phyloP scores from a whole-genome alignment of 2,888 invertebrate genomes.

The Chesias legatella region DNA sequence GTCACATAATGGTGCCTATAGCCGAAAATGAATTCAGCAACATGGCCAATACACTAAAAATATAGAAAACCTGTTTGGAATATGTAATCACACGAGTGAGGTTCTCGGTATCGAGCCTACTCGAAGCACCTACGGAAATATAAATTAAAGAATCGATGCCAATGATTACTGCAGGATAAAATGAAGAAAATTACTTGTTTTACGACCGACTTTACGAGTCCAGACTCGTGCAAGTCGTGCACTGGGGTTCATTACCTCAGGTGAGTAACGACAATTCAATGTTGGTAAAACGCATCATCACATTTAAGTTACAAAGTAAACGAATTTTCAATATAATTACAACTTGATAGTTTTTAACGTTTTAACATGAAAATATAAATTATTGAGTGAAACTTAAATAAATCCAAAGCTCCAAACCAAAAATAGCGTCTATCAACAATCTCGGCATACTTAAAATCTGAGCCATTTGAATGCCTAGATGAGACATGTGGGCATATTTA shows the following conservation, averaged over 20 bases:
- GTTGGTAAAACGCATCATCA: slow-evolving; percentile 1
- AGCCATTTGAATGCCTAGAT: slow-evolving; percentile 34
- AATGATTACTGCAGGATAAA: slow-evolving; percentile 23
- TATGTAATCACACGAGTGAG: slow-evolving; percentile 24
- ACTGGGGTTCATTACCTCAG: slow-evolving; percentile 14
- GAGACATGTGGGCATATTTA: slow-evolving; percentile 55
- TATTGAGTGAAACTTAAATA: no score
- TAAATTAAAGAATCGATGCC: slow-evolving; percentile 30
- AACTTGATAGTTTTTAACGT: background rate
- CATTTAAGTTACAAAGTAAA: no score
- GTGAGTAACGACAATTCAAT: slow-evolving; percentile 4
- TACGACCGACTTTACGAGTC: slow-evolving; percentile 17
- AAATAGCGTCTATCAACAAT: slow-evolving; percentile 1
- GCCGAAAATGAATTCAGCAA: slow-evolving; percentile 19
- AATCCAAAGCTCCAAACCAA: no score
- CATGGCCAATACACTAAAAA: slow-evolving; percentile 24
- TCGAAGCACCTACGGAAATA: slow-evolving; percentile 27
- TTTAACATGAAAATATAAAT: no score
- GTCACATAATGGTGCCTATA: no score
- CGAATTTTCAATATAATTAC: no score
- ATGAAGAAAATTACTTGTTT: slow-evolving; percentile 16
- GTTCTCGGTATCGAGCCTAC: slow-evolving; percentile 26
- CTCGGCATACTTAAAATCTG: slow-evolving; percentile 16
- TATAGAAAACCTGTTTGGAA: slow-evolving; percentile 28
- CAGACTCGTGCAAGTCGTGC: slow-evolving; percentile 13